These are phyloP conservation scores for Conchocele bisecta DNA, from an alignment of 2,888 invertebrate species.

Conservation along the genomic window DNA sequence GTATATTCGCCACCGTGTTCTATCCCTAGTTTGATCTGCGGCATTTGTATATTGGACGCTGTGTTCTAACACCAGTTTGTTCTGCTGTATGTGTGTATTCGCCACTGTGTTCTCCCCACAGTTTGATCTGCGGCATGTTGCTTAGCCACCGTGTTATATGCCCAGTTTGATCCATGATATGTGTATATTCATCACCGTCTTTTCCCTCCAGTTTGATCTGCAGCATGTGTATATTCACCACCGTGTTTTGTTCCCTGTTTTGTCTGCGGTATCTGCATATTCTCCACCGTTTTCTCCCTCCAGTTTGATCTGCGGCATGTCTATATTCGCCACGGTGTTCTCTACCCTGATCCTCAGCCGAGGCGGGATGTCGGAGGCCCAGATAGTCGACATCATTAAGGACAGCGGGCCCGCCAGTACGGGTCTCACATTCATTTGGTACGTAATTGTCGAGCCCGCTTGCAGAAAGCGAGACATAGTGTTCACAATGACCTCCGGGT, in stretches of 20 bases:
- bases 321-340: conserved; percentile 76
- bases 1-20: too few species aligned
- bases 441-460: conserved; percentile 20
- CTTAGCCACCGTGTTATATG: background rate
- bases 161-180: too few species aligned
- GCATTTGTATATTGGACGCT: too few species aligned
- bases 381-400: conserved; percentile 71
- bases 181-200: too few species aligned
- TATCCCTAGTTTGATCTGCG: too few species aligned
- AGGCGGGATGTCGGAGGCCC: conserved; percentile 48
- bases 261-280: background rate
- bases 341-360: conserved; percentile 63
- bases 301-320: conserved; percentile 77
- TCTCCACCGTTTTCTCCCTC: background rate
- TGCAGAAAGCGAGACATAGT: background rate
- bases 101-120: too few species aligned
- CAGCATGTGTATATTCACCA: too few species aligned
- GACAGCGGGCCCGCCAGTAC: conserved; percentile 78
- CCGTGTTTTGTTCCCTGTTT: conserved; percentile 18
- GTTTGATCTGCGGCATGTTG: too few species aligned
- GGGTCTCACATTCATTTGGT: conserved; percentile 80
- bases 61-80: too few species aligned
- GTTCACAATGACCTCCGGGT: too few species aligned
- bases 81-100: too few species aligned
- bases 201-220: too few species aligned